Base-by-base conservation (phyloP, 2,797 vertebrate genomes). In the Onychomys leucogaster region DNA sequence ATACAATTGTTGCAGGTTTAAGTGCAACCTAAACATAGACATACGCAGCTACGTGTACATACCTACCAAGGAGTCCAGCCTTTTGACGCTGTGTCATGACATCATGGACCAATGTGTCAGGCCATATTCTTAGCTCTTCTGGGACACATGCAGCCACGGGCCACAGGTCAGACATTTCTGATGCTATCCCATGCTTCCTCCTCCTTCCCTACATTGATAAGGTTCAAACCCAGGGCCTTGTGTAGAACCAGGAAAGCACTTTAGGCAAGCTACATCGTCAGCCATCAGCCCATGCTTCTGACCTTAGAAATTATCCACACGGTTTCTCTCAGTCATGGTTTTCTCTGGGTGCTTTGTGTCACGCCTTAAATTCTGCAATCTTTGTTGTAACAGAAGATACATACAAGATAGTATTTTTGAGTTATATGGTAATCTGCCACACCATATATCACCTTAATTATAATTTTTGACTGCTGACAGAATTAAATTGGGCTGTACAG, bases 361-460 rank as follows among this genome's bases (percentile, higher is more conserved):
- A 83, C 90, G 63, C 27, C 27, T 89, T 89, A 93, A 95, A 80
- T 87, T 81, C 57, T 94, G 3, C 46, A 94, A 85, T 82, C 46
- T 71, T 55, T 80, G 4, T 88, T 71, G 63, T 71, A 96, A 67
- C 46, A 89, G 71, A 93, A 91, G 95, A 71, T 63, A 83, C 6
- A 1, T 32, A 89, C 59, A 92, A 52, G 25, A 61, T 41, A 52
- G 41, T 73, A 69, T 67, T 89, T 93, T 61, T 59, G 46, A 49
- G 61, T 13, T 52, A 19, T 71, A 71, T 41, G n/a, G 19, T 41
- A 91, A 67, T 59, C 12, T 96, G 63, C 76, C 41, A 88, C n/a
- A 25, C n/a, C 34, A 63, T 83, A 78, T 77, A 65, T n/a, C 32
- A 59, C 19, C 46, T 85, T 65, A 77, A 46, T 76, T 89, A 80